phyloP scores from a whole-genome alignment of 64 coral and sea anemone species.

The Pocillopora verrucosa region DNA sequence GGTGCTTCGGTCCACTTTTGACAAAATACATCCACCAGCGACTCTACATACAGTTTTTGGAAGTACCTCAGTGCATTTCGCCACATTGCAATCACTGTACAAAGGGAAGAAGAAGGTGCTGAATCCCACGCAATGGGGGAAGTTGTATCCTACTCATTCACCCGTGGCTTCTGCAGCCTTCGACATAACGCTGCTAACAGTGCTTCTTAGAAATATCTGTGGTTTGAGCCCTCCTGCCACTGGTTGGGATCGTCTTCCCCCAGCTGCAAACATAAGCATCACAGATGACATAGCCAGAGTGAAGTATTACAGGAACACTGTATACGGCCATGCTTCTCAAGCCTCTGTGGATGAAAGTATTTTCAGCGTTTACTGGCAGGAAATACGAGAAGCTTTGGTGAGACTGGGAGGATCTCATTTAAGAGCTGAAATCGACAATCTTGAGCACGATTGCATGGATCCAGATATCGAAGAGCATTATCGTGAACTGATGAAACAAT shows the following conservation, averaged over 20 bases:
- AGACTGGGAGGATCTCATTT: slow-evolving; percentile 8
- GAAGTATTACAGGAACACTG: slow-evolving; percentile 50
- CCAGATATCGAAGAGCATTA: slow-evolving; percentile 16
- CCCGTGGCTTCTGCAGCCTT: neutral
- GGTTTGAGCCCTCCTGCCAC: neutral
- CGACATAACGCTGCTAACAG: slow-evolving; percentile 27
- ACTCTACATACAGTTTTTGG: neutral
- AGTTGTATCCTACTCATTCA: slow-evolving; percentile 25
- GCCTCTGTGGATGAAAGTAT: slow-evolving; percentile 9
- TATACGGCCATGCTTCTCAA: slow-evolving; percentile 35
- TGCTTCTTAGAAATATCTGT: slow-evolving; percentile 47
- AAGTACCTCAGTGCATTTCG: neutral
- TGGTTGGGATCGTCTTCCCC: slow-evolving; percentile 43
- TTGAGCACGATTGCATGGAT: slow-evolving; percentile 37
- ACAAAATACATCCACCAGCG: slow-evolving; percentile 16
- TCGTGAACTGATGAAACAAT: slow-evolving; percentile 28
- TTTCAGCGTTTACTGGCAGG: slow-evolving; percentile 36
- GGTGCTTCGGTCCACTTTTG: neutral
- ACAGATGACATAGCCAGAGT: slow-evolving; percentile 39
- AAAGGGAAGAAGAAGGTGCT: slow-evolving; percentile 10
- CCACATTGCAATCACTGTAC: neutral
- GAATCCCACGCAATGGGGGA: slow-evolving; percentile 27
- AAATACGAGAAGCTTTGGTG: slow-evolving; percentile 17
- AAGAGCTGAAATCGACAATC: slow-evolving; percentile 17
- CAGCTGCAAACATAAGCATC: slow-evolving; percentile 3